phyloP scores from a whole-genome alignment of 1,140 invertebrate genomes.

The Drosophila neocordata region DNA sequence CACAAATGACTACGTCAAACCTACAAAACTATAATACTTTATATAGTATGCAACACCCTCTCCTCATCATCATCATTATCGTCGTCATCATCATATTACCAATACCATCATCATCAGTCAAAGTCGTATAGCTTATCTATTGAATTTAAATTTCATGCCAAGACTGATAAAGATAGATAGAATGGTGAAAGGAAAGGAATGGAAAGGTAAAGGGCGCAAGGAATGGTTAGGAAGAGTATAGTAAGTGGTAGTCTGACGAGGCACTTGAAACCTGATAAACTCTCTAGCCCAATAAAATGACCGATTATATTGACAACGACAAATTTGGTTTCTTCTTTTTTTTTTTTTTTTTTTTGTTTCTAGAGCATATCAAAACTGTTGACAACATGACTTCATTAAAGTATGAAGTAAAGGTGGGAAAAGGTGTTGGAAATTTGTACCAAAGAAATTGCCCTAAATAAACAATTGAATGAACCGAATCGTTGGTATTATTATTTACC shows the following conservation, averaged over 20 bases:
- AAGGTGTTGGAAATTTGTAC: constrained; percentile 4
- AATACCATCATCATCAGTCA: constrained; percentile 32
- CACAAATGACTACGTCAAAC: constrained; percentile 5
- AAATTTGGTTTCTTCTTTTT: constrained; percentile 12
- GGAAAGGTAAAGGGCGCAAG: neutral
- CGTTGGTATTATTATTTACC: constrained; percentile 7
- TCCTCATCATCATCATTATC: constrained; percentile 16
- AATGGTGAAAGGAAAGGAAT: neutral
- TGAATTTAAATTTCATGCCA: constrained; percentile 46
- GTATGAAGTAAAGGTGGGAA: neutral
- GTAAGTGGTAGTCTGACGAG: constrained; percentile 8
- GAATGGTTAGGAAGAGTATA: neutral
- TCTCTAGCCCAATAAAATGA: constrained; percentile 29
- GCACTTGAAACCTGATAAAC: constrained; percentile 17
- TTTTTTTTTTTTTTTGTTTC: constrained; percentile 12
- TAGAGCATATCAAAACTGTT: constrained; percentile 28
- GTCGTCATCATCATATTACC: too few relatives aligned
- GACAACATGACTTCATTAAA: constrained; percentile 49
- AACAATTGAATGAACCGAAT: constrained; percentile 35
- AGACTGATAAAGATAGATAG: constrained; percentile 18
- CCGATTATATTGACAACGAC: constrained; percentile 39
- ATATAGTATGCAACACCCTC: neutral
- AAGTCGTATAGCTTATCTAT: constrained; percentile 40
- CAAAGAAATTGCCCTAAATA: constrained; percentile 49
- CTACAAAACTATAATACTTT: neutral